These are phyloP conservation scores for Pseudorectes ferrugineus DNA, from an alignment of 2,113 vertebrate genomes.

Conservation along the genomic window DNA sequence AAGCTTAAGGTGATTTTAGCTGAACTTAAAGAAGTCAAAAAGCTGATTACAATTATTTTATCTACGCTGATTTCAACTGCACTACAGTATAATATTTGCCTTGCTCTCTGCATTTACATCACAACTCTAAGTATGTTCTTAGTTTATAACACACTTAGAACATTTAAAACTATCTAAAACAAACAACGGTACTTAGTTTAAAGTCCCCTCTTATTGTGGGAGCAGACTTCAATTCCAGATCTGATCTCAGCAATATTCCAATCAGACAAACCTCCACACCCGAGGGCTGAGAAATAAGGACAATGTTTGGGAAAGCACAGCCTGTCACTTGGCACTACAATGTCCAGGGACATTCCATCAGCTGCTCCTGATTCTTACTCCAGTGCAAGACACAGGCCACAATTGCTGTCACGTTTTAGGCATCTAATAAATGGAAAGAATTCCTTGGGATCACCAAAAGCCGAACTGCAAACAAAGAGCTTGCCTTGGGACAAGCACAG, in stretches of 20 bases:
- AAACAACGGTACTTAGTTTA: neutral
- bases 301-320: neutral
- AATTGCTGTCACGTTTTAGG: neutral
- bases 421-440: neutral
- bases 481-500: neutral
- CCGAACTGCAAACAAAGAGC: neutral
- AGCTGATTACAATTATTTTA: neutral
- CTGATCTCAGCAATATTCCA: neutral
- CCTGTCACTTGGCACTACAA: neutral
- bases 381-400: accelerated
- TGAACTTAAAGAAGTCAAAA: neutral
- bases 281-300: neutral
- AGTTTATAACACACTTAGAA: neutral
- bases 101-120: neutral
- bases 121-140: neutral
- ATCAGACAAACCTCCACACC: neutral
- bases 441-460: neutral
- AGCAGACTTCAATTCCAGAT: neutral
- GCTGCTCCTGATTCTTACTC: neutral
- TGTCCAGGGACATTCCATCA: neutral
- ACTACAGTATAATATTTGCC: accelerated
- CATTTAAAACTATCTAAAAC: neutral
- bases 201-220: neutral
- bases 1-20: neutral
- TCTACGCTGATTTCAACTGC: neutral